Percentiles rank a stretch among this genome's conserved stretches.
phyloP scores from a whole-genome alignment of 2,888 invertebrate genomes.

The Pherbina coryleti region DNA sequence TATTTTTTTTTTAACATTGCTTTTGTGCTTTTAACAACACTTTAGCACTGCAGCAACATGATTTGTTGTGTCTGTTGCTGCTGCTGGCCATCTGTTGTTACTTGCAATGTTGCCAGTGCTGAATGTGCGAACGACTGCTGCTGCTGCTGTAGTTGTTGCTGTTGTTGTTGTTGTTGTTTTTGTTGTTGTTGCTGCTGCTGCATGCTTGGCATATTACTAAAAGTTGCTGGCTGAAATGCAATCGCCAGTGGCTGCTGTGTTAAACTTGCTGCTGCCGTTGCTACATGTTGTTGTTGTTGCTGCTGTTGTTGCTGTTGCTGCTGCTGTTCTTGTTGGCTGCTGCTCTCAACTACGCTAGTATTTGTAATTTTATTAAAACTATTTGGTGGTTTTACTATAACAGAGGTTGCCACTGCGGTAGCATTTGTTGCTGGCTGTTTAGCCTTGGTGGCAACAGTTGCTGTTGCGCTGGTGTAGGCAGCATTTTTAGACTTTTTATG shows the following conservation, averaged over 20 bases:
- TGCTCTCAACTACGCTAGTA: slow-evolving; percentile 34
- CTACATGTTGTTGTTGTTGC: slow-evolving; percentile 49
- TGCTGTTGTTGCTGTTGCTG: slow-evolving; percentile 47
- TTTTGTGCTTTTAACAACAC: background rate
- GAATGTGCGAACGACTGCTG: slow-evolving; percentile 4
- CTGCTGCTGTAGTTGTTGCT: slow-evolving; percentile 26
- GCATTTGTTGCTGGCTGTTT: slow-evolving; percentile 26
- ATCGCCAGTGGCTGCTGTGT: slow-evolving; percentile 43
- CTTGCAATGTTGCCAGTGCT: slow-evolving; percentile 27
- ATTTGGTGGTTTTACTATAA: slow-evolving; percentile 64
- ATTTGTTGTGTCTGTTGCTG: slow-evolving; percentile 47
- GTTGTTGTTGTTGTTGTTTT: slow-evolving; percentile 35
- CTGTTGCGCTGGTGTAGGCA: slow-evolving; percentile 4
- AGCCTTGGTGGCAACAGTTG: slow-evolving; percentile 32
- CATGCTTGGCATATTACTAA: slow-evolving; percentile 30
- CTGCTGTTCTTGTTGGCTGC: slow-evolving; percentile 26
- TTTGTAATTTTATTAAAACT: slow-evolving; percentile 49
- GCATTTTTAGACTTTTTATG: slow-evolving; percentile 26
- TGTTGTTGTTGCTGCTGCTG: slow-evolving; percentile 53
- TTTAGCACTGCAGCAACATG: slow-evolving; percentile 53
- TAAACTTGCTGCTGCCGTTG: slow-evolving; percentile 46
- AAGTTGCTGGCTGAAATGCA: slow-evolving; percentile 40
- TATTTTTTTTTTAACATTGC: background rate
- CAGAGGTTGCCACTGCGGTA: slow-evolving; percentile 63
- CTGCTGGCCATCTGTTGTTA: slow-evolving; percentile 33